Evolutionary conservation across 2,888 invertebrate genomes (phyloP).

Genomic region (Sisyra nigra): DNA sequence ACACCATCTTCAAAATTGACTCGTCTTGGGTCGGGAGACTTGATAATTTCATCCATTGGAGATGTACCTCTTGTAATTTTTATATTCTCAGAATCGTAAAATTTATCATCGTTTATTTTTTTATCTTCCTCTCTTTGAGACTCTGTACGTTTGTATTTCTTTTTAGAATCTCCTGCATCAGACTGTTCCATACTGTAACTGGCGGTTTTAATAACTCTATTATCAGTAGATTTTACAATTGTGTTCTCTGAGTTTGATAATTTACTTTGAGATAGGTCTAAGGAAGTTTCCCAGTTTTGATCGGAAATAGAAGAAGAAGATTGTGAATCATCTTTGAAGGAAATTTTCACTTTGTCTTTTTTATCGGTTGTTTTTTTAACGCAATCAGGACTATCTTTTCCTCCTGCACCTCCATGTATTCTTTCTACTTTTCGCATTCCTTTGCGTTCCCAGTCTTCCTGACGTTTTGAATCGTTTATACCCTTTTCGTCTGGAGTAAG

Average conservation of each 20-base stretch:
- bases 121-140: constrained; percentile 2
- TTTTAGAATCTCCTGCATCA: constrained; percentile 1
- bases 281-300: constrained; percentile 5
- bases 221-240: not conserved
- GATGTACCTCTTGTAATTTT: constrained; percentile 21
- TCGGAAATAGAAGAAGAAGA: no score
- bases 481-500: constrained; percentile 28
- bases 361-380: constrained; percentile 14
- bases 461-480: constrained; percentile 26
- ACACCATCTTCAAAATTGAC: constrained; percentile 16
- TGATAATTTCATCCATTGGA: constrained; percentile 22
- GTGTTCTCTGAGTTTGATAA: no score
- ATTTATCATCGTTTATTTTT: not conserved
- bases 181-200: not conserved
- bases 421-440: constrained; percentile 25
- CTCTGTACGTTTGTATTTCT: no score
- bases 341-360: constrained; percentile 12
- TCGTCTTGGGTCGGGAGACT: constrained; percentile 18
- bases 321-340: constrained; percentile 12
- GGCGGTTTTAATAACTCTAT: not conserved
- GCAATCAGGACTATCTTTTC: constrained; percentile 18
- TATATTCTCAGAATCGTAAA: constrained; percentile 13
- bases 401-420: constrained; percentile 27
- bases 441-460: constrained; percentile 28
- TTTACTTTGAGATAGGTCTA: constrained; percentile 1